Evolutionary conservation across 2,888 invertebrate species (phyloP).

Genomic region (Crepidodera aurea): DNA sequence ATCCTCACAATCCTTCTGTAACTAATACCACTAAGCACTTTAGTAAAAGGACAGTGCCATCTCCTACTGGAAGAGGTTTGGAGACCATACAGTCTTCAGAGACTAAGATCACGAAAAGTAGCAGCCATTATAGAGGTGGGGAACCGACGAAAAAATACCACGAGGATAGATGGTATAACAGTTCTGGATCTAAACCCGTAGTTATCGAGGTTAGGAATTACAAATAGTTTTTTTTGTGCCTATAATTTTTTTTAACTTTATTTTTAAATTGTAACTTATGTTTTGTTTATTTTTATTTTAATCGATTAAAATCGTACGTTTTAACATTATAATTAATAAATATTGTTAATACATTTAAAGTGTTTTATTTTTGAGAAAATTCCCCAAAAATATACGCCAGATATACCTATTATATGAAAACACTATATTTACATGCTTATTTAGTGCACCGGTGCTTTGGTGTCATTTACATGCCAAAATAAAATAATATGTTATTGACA

Average conservation of each 20-base stretch:
- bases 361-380: constrained; percentile 1
- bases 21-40: constrained; percentile 77
- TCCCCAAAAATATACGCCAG: too few species aligned
- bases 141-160: constrained; percentile 60
- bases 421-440: too few species aligned
- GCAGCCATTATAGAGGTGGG: constrained; percentile 42
- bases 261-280: constrained; percentile 21
- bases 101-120: constrained; percentile 73
- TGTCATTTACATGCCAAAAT: too few species aligned
- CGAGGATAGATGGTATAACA: constrained; percentile 62
- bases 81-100: constrained; percentile 77
- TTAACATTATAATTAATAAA: constrained; percentile 24
- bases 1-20: constrained; percentile 72
- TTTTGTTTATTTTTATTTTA: constrained; percentile 19
- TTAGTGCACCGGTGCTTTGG: too few species aligned
- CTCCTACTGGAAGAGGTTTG: constrained; percentile 69
- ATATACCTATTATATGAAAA: too few species aligned
- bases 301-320: background rate
- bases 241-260: constrained; percentile 27
- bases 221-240: constrained; percentile 35
- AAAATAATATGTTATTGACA: too few species aligned
- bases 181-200: constrained; percentile 63
- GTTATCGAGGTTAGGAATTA: constrained; percentile 69
- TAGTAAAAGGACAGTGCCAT: constrained; percentile 73
- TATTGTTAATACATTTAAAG: constrained; percentile 4